Evolutionary conservation across 2,797 vertebrate genomes (phyloP).

Genomic region (Tadarida brasiliensis): DNA sequence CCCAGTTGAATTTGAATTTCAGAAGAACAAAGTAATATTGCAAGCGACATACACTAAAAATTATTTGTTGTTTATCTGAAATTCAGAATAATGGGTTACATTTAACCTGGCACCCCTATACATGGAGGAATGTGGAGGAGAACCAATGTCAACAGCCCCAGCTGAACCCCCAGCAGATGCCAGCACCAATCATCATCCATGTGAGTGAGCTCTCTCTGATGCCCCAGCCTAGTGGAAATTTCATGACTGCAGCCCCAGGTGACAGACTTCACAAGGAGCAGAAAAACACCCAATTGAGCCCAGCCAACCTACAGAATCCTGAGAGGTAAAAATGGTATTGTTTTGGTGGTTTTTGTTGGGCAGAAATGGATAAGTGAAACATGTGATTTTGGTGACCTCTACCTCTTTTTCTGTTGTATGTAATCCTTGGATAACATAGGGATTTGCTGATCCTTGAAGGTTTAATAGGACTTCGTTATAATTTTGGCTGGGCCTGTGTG

Average conservation of each 20-base stretch:
- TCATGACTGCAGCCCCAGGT: background rate
- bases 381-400: background rate
- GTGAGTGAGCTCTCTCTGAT: background rate
- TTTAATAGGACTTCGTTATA: background rate
- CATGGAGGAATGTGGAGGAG: background rate
- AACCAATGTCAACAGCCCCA: background rate
- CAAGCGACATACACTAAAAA: background rate
- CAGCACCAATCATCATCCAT: background rate
- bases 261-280: background rate
- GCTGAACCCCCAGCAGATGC: background rate
- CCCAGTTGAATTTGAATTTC: background rate
- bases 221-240: background rate
- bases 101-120: background rate
- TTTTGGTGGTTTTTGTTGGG: background rate
- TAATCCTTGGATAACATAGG: background rate
- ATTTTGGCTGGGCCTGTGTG: background rate
- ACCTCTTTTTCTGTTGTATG: background rate
- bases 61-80: background rate
- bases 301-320: background rate
- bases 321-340: background rate
- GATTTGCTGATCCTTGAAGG: background rate
- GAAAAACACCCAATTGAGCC: background rate
- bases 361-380: background rate
- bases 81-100: slow-evolving; percentile 23
- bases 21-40: background rate